These are phyloP conservation scores for Ornithoptera alexandrae DNA, from an alignment of 2,888 invertebrate genomes.

Conservation along the genomic window DNA sequence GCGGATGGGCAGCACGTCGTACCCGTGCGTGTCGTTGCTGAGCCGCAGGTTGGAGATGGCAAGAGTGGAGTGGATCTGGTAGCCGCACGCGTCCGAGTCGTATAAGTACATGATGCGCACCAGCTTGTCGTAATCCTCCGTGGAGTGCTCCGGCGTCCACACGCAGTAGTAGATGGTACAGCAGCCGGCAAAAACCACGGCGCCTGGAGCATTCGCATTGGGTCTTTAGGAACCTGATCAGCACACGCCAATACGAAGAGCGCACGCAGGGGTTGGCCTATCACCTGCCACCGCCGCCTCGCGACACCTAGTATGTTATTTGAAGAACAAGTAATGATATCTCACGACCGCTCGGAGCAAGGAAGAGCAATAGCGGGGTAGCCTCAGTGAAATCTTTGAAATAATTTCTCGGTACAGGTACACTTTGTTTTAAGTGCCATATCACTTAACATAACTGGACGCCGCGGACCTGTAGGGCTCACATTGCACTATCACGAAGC, in stretches of 20 bases:
- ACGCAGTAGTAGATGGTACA: constrained; percentile 49
- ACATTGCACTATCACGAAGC: constrained; percentile 27
- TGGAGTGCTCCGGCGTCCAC: constrained; percentile 50
- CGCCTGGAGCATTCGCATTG: constrained; percentile 41
- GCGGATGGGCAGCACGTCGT: constrained; percentile 48
- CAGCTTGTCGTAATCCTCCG: constrained; percentile 52
- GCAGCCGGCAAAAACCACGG: constrained; percentile 44
- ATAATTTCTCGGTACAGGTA: no score
- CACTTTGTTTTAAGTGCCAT: no score
- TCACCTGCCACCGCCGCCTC: no score
- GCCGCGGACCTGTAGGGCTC: neutral
- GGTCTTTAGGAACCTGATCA: no score
- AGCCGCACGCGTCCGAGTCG: constrained; percentile 54
- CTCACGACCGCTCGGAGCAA: no score
- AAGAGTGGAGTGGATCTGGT: constrained; percentile 37
- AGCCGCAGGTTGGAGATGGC: constrained; percentile 46
- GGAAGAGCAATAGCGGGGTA: no score
- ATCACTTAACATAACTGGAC: no score
- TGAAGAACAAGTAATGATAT: no score
- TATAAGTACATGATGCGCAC: constrained; percentile 65
- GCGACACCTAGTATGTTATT: no score
- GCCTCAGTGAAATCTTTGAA: no score
- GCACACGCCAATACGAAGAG: no score
- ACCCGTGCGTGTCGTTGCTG: constrained; percentile 49
- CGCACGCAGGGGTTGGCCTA: no score